phyloP scores from a whole-genome alignment of 2,888 invertebrate species.

The Saturnia japonica region DNA sequence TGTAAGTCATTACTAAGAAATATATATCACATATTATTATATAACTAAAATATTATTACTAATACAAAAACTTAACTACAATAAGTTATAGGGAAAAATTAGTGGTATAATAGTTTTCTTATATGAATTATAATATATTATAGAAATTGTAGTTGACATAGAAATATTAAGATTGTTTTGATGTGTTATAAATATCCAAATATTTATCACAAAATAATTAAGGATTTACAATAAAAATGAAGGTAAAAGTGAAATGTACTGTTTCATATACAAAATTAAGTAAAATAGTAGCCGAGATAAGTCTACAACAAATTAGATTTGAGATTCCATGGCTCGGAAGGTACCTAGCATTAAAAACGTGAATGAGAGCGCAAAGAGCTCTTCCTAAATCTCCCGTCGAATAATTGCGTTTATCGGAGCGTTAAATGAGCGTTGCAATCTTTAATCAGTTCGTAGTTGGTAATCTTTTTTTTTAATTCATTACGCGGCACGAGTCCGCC shows the following conservation, averaged over 20 bases:
- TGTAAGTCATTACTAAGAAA: no score
- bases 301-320: slow-evolving; percentile 28
- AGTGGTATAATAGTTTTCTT: no score
- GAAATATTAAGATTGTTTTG: no score
- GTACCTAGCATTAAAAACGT: slow-evolving; percentile 44
- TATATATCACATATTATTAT: no score
- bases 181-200: no score
- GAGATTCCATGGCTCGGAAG: slow-evolving; percentile 29
- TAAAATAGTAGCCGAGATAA: slow-evolving; percentile 30
- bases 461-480: slow-evolving; percentile 47
- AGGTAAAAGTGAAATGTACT: background rate
- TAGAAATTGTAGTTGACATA: no score
- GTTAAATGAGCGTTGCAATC: slow-evolving; percentile 76
- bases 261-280: slow-evolving; percentile 25
- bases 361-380: slow-evolving; percentile 52
- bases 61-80: no score
- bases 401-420: slow-evolving; percentile 77
- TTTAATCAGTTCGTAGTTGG: slow-evolving; percentile 64
- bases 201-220: background rate
- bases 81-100: no score
- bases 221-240: background rate
- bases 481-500: slow-evolving; percentile 41
- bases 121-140: no score
- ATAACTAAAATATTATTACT: no score
- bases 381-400: slow-evolving; percentile 49